Base-by-base conservation (phyloP, 2,888 invertebrate species). In the Drosophila siamana region DNA sequence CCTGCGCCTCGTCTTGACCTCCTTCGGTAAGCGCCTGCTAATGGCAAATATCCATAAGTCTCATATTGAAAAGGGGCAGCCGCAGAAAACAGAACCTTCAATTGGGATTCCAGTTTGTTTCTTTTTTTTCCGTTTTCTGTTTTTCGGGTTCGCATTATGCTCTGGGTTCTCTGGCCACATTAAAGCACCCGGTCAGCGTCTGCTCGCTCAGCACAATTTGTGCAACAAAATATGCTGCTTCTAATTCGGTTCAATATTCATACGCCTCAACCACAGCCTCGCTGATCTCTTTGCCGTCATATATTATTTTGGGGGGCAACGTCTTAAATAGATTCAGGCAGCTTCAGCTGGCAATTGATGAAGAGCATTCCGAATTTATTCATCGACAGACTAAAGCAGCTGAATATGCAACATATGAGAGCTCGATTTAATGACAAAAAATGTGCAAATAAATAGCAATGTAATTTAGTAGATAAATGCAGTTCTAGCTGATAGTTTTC, bases 41-140 rank as follows among this genome's bases (percentile, higher is more conserved):
- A 67, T 74, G 76, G 75, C 65, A 62, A 60, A 52, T 47, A 52
- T 70, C 50, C 52, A 69, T 75, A 65, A 44, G 56, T 47, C 43
- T 54, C 33, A 43, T 56, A 41, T 43, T 47, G 44, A 48, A 62
- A 62, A 33, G 47, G 67, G 38, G 26, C 51, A 62, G 9, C 24
- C 11, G 22, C 41, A 55, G 22, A 24, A 46, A 55, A 44, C 22
- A 38, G 54, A 16, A 33, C 24, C 16, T 43, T 44, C 22, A 44
- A 24, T 33, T 16, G 19, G 47, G 43, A 15, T 13, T 19, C 13
- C 11, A 13, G 19, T 36, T n/a, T n/a, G n/a, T n/a, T n/a, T n/a
- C n/a, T n/a, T n/a, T n/a, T n/a, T n/a, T n/a, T n/a, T n/a, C n/a
- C n/a, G n/a, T n/a, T n/a, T n/a, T n/a, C n/a, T n/a, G n/a, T n/a